A percentile compares a stretch with the other conserved stretches of the same genome.
These are phyloP conservation scores for Cepphus grylle DNA, from an alignment of 2,113 vertebrate genomes.

Conservation along the genomic window DNA sequence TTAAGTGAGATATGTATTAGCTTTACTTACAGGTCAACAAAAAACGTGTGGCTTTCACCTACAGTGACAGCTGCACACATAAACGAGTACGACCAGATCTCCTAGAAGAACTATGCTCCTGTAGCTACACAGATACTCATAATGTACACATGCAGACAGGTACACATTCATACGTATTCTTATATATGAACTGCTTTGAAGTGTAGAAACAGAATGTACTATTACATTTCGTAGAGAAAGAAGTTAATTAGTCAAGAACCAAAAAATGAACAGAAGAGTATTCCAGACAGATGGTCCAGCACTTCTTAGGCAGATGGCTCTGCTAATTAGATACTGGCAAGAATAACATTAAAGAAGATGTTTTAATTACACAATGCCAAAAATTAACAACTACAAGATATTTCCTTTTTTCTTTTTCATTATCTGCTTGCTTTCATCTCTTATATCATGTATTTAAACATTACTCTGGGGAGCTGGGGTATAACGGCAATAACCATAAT, in stretches of 20 bases:
- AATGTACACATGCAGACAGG: not conserved
- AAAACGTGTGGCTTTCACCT: not conserved
- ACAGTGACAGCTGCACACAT: not conserved
- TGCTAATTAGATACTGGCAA: conserved; percentile 78
- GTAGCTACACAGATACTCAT: not conserved
- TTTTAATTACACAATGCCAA: conserved; percentile 74
- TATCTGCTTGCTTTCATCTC: conserved; percentile 60
- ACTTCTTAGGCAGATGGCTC: conserved; percentile 75
- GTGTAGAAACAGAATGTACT: conserved; percentile 43
- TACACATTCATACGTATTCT: not conserved
- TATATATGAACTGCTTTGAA: not conserved
- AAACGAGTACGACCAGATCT: not conserved
- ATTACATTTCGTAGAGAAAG: conserved; percentile 31
- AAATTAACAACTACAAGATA: conserved; percentile 66
- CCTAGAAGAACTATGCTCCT: not conserved
- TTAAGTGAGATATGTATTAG: not conserved
- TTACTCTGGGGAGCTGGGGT: not conserved
- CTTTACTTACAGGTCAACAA: not conserved
- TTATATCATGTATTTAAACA: conserved; percentile 43
- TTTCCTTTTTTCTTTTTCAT: conserved; percentile 19
- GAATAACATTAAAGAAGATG: conserved; percentile 68
- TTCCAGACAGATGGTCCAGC: conserved; percentile 74
- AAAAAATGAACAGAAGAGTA: conserved; percentile 66
- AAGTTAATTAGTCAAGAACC: conserved; percentile 68
- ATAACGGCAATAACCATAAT: not conserved